Evolutionary conservation across 2,113 vertebrate genomes (phyloP), one percentile per base, ranked within the genome.

Genomic region (Tylochromis polylepis): DNA sequence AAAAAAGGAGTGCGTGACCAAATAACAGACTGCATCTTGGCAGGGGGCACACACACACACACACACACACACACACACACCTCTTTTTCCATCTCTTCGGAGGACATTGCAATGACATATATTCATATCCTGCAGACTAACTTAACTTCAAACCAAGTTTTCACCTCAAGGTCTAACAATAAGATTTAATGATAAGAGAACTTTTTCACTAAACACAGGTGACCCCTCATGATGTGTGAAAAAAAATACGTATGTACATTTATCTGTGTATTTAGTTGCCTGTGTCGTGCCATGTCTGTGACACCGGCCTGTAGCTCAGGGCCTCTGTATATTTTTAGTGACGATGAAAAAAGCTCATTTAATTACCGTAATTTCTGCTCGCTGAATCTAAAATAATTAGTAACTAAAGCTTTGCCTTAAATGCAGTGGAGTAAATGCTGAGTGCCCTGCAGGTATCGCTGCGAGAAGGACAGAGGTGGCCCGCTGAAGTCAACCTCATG

Each of bases 11-110:
- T 16, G 77, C 1, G 16, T 82, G 67, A 87, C 82, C 9, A 82
- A 55, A 81, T 65, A 85, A 83, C 87, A 91, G 82, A 80, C 85
- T 89, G 85, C 20, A 58, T 38, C 79, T 65, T 80, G 57, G 79
- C 82, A 82, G 87, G 79, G 38, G 70, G 49, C 36, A 1, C 1
- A 2, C 4, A 4, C 57, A 15, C 34, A 20, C 77, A 12, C 65
- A 12, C 80, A 10, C 60, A 31, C 27, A 49, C 46, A 49, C 46
- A 49, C 46, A 49, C 46, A 49, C 20, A 3, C 20, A 22, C 34
- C n/a, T n/a, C n/a, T 62, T 29, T 55, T 55, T n/a, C 53, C 65
- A 70, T 6, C 67, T 27, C 38, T 72, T 41, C 67, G 46, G 38
- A 72, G 41, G 67, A 72, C 67, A 27, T 46, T 72, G 9, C 67